A percentile compares a stretch with the other conserved stretches of the same genome.
These are phyloP conservation scores for Drosophila recens DNA, from an alignment of 2,888 invertebrate genomes.

Conservation along the genomic window DNA sequence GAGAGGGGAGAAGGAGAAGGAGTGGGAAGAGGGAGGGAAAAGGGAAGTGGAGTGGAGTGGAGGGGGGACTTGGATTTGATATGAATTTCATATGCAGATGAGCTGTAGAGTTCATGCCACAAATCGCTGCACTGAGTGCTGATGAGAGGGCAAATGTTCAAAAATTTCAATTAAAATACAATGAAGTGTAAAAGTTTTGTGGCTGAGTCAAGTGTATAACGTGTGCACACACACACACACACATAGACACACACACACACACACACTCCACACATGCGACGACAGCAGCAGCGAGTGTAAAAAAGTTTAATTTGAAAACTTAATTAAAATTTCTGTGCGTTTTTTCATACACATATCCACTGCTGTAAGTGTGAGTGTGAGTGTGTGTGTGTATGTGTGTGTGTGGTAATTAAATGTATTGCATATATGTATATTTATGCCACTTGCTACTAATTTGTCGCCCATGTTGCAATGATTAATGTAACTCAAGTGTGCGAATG, in stretches of 20 bases:
- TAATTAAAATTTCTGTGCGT: slow-evolving; percentile 69
- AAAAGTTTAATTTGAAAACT: slow-evolving; percentile 77
- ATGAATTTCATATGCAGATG: slow-evolving; percentile 1
- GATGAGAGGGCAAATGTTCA: slow-evolving; percentile 45
- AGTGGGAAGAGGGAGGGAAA: neutral
- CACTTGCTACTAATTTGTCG: slow-evolving; percentile 55
- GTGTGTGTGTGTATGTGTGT: slow-evolving; percentile 23
- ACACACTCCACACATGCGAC: no score
- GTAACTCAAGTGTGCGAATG: slow-evolving; percentile 15
- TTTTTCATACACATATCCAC: slow-evolving; percentile 26
- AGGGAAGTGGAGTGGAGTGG: neutral
- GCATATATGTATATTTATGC: slow-evolving; percentile 50
- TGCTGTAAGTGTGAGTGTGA: slow-evolving; percentile 20
- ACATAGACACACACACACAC: slow-evolving; percentile 19
- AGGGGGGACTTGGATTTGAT: neutral
- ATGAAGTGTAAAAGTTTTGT: slow-evolving; percentile 74
- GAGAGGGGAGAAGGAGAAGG: no score
- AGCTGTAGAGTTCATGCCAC: slow-evolving; percentile 48
- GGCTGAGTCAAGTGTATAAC: slow-evolving; percentile 55
- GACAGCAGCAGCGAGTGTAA: slow-evolving; percentile 53
- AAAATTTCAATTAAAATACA: slow-evolving; percentile 72
- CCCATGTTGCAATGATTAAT: slow-evolving; percentile 46
- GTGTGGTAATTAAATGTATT: slow-evolving; percentile 65
- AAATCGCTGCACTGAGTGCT: slow-evolving; percentile 51
- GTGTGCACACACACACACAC: slow-evolving; percentile 21